Percentiles rank a stretch among this genome's conserved stretches.
Evolutionary conservation across 2,113 vertebrate species (phyloP).

Genomic region (Dendrocopos noguchii): DNA sequence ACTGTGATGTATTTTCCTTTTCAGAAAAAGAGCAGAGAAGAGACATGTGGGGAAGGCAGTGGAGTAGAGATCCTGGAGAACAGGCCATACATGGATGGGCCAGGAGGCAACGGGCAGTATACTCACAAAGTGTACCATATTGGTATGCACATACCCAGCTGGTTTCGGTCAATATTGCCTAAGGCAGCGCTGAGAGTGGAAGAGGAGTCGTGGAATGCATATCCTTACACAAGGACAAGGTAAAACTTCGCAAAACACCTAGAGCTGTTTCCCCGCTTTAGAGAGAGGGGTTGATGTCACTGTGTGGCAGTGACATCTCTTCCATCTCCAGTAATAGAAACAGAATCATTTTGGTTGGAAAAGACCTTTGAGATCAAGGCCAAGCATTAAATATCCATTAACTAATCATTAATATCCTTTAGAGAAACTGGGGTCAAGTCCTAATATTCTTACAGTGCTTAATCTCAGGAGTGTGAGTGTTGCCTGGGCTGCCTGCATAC

Average conservation of each 20-base stretch:
- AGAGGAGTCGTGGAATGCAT: slow-evolving; percentile 97
- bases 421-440: background rate
- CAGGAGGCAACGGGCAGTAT: slow-evolving; percentile 91
- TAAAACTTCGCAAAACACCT: background rate
- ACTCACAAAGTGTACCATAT: slow-evolving; percentile 98
- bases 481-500: background rate
- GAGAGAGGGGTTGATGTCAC: background rate
- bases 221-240: slow-evolving; percentile 96
- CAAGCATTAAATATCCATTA: too few relatives aligned
- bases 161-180: slow-evolving; percentile 96
- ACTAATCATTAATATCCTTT: background rate
- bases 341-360: too few relatives aligned
- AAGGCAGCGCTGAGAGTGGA: slow-evolving; percentile 94
- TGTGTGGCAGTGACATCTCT: background rate
- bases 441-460: background rate
- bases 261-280: background rate
- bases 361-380: too few relatives aligned
- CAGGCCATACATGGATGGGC: slow-evolving; percentile 92
- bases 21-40: slow-evolving; percentile 96
- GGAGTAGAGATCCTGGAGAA: slow-evolving; percentile 97
- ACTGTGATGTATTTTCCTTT: background rate
- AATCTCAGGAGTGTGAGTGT: background rate
- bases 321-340: background rate
- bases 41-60: slow-evolving; percentile 92
- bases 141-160: slow-evolving; percentile 97